These are phyloP conservation scores for Apaloderma vittatum DNA, from an alignment of 2,113 vertebrate genomes.

Conservation along the genomic window DNA sequence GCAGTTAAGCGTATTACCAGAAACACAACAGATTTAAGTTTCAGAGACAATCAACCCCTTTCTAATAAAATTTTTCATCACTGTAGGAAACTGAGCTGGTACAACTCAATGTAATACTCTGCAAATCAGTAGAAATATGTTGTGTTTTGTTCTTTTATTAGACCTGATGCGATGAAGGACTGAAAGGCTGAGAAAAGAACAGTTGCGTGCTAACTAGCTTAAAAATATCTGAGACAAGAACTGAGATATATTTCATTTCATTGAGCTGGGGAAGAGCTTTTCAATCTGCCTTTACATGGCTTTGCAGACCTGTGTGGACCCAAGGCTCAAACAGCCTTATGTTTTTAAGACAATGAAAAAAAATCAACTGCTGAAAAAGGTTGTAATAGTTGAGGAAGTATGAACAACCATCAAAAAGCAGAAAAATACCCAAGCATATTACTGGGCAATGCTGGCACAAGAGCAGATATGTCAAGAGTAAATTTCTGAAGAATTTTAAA, in stretches of 20 bases:
- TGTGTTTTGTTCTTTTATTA: background rate
- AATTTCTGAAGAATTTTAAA: background rate
- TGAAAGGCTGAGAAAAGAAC: background rate
- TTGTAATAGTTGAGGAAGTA: background rate
- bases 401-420: background rate
- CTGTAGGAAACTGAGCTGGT: background rate
- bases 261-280: background rate
- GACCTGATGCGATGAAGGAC: background rate
- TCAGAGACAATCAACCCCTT: background rate
- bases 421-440: background rate
- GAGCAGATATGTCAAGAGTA: background rate
- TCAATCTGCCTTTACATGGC: background rate
- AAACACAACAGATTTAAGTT: background rate
- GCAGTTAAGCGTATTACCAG: background rate
- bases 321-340: rapidly evolving
- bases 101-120: background rate
- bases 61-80: background rate
- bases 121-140: background rate
- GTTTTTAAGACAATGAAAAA: background rate
- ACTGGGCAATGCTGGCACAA: background rate
- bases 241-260: background rate
- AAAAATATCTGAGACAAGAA: background rate
- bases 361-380: background rate
- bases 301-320: background rate
- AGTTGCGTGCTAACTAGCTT: background rate